Evolutionary conservation across 2,888 invertebrate genomes (phyloP).

Genomic region (Lasioglossum vierecki): DNA sequence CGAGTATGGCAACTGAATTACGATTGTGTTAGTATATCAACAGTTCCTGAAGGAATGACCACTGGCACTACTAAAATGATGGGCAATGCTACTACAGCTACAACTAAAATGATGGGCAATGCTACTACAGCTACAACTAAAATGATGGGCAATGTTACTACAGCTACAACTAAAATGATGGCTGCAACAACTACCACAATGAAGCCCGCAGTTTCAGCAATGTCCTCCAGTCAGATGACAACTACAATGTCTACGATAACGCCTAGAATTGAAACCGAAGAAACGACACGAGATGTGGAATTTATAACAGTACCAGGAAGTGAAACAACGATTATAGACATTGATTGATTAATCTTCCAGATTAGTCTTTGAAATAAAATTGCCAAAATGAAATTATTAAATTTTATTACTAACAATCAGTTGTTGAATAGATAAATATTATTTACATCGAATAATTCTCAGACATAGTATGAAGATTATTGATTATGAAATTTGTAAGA

Average conservation of each 20-base stretch:
- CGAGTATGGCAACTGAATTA: constrained; percentile 77
- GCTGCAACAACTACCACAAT: constrained; percentile 19
- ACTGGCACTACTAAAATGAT: background rate
- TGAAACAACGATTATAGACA: constrained; percentile 7
- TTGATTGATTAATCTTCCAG: constrained; percentile 26
- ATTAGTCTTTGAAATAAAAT: background rate
- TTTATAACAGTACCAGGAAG: constrained; percentile 31
- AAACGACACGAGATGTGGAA: constrained; percentile 39
- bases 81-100: background rate
- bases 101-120: background rate
- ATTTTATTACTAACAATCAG: background rate
- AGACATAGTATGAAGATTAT: background rate
- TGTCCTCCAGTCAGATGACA: constrained; percentile 8
- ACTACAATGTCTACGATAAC: constrained; percentile 3
- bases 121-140: background rate
- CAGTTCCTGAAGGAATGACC: constrained; percentile 50
- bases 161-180: background rate
- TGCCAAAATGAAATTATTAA: background rate
- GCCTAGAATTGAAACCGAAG: constrained; percentile 28
- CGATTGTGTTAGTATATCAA: constrained; percentile 74
- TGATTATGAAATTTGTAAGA: background rate
- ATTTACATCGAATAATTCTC: background rate
- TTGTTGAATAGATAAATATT: background rate
- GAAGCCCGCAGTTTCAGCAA: constrained; percentile 4
- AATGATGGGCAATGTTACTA: background rate